Percentiles rank a stretch among this genome's conserved stretches.
These are phyloP conservation scores for Chionodraco myersi DNA, from an alignment of 2,113 vertebrate species.

Conservation along the genomic window DNA sequence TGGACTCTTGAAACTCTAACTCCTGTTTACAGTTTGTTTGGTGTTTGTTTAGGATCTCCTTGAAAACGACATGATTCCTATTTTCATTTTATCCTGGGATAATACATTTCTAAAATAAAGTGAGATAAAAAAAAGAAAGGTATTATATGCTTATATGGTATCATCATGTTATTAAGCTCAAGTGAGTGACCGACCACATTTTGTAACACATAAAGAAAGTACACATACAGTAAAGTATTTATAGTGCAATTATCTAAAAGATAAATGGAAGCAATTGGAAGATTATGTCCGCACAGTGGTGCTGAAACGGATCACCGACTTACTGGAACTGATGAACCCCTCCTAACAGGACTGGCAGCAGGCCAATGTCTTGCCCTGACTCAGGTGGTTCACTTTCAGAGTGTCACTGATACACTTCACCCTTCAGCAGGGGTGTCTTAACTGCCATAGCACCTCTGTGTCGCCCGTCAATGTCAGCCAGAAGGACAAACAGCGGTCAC, in stretches of 20 bases:
- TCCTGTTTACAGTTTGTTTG: not conserved
- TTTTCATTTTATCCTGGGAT: too few species aligned
- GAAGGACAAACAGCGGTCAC: slow-evolving; percentile 73
- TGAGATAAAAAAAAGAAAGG: not conserved
- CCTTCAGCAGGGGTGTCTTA: slow-evolving; percentile 52
- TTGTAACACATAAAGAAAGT: not conserved
- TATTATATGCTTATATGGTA: not conserved
- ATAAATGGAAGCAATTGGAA: slow-evolving; percentile 26
- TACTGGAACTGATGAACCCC: slow-evolving; percentile 54
- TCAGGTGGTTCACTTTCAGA: slow-evolving; percentile 69
- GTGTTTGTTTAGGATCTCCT: too few species aligned
- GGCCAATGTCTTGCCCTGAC: slow-evolving; percentile 36
- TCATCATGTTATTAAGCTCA: not conserved
- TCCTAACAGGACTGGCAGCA: slow-evolving; percentile 36
- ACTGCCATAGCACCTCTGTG: slow-evolving; percentile 35
- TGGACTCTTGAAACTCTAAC: slow-evolving; percentile 26
- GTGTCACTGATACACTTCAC: slow-evolving; percentile 73
- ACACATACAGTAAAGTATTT: not conserved
- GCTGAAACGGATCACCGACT: slow-evolving; percentile 25
- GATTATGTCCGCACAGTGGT: slow-evolving; percentile 9
- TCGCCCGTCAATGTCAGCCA: slow-evolving; percentile 39
- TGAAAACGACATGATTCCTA: too few species aligned
- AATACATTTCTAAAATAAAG: not conserved
- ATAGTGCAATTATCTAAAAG: slow-evolving; percentile 2
- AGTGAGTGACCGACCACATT: not conserved